Evolutionary conservation across 2,888 invertebrate species (phyloP), one percentile per base, ranked within the genome.

Genomic region (Dorcus parallelipipedus): DNA sequence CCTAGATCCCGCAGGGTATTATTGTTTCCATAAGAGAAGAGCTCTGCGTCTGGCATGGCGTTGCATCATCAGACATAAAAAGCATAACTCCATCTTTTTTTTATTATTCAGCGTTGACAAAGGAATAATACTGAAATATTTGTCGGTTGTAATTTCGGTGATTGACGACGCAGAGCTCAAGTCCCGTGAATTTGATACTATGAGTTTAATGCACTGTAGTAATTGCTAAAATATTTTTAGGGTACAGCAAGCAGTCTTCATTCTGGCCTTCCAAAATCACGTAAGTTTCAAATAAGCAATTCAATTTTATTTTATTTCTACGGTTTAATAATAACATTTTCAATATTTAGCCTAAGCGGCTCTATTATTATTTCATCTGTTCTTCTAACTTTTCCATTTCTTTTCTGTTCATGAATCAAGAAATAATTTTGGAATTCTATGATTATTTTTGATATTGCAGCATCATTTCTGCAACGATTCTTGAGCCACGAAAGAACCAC

Each of bases 1-100:
- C 66, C 79, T 4, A 43, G 65, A 63, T 23, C 62, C 9, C 45
- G 38, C 9, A 57, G 23, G 23, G 50, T 38, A 40, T 14, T 14
- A 14, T 14, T 14, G 14, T 14, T 14, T 14, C 14, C 14, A 14
- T 14, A 14, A 14, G 14, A 14, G 14, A 14, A 14, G 14, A 14
- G 14, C 1, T 14, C 14, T 14, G 14, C 14, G 14, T 14, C 14
- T 14, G 14, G 14, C 14, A 1, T 14, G 14, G 14, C 14, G 14
- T 14, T 14, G 14, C 14, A 1, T 14, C 14, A 14, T 14, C 14
- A 14, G 14, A 14, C 14, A 14, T 14, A 14, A 14, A 14, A 14
- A 14, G 14, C 14, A 14, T 14, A 14, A 14, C 14, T 14, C 14
- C 14, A 14, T 14, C 14, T 1, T 14, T 14, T 14, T 14, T 14